Percentiles rank a stretch among this genome's conserved stretches.
Conservation (phyloP, 2,113 vertebrate species). For the Phoxinus phoxinus region DNA sequence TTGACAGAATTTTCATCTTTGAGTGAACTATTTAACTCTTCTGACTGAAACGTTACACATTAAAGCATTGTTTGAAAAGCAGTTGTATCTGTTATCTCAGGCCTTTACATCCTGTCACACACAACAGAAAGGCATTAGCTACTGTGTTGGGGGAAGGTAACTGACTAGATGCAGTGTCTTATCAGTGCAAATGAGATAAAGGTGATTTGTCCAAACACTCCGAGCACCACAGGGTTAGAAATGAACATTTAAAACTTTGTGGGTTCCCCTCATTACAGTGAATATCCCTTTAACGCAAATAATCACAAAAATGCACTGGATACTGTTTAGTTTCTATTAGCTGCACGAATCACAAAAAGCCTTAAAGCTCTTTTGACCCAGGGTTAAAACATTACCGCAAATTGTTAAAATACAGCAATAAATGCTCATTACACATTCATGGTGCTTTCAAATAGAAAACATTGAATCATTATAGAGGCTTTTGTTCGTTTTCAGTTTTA, state of each 20-base stretch:
- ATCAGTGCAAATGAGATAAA: constrained; percentile 39
- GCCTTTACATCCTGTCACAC: constrained; percentile 3
- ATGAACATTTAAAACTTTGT: constrained; percentile 28
- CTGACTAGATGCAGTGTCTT: background rate
- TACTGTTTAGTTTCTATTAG: constrained; percentile 41
- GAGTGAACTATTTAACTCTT: background rate
- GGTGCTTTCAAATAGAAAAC: constrained; percentile 16
- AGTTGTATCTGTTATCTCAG: background rate
- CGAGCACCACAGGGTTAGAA: constrained; percentile 8
- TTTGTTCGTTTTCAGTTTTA: constrained; percentile 51
- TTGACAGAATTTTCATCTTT: background rate
- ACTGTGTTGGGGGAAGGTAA: constrained; percentile 2
- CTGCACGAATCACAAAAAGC: constrained; percentile 4
- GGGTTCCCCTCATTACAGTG: constrained; percentile 20
- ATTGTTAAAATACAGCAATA: constrained; percentile 1
- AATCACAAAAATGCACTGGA: background rate
- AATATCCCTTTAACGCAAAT: constrained; percentile 25
- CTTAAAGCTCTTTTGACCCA: background rate
- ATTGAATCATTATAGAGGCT: constrained; percentile 39
- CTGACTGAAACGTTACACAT: background rate
- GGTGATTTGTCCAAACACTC: constrained; percentile 36
- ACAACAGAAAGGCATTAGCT: constrained; percentile 27
- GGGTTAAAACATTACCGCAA: constrained; percentile 24
- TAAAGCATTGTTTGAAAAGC: background rate
- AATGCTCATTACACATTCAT: constrained; percentile 34